Conservation (phyloP, 2,113 vertebrate species). For the Noturus placidus region DNA sequence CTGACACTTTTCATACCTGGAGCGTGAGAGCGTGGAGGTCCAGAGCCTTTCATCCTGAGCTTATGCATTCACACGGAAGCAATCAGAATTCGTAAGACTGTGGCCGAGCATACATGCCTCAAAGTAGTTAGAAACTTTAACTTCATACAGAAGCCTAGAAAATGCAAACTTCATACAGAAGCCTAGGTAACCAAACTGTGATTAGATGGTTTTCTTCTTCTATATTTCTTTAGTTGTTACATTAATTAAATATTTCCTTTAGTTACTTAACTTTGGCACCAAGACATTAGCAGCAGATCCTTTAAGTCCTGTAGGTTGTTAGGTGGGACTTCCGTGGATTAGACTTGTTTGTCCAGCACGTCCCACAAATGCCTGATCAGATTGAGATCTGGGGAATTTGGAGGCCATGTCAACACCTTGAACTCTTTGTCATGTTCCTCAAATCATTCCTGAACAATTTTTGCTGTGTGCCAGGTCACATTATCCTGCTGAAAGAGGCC, state of each 20-base stretch:
- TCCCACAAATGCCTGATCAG: too few relatives aligned
- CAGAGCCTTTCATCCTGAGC: constrained; percentile 1
- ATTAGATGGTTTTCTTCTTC: neutral
- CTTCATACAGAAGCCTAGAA: neutral
- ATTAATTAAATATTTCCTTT: neutral
- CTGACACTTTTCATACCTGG: neutral
- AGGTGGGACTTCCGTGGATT: too few relatives aligned
- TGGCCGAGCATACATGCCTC: neutral
- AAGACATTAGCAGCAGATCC: too few relatives aligned
- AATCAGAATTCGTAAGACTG: neutral
- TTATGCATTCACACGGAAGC: constrained; percentile 12
- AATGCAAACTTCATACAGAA: neutral
- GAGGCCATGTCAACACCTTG: too few relatives aligned
- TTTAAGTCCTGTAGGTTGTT: too few relatives aligned
- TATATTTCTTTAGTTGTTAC: neutral
- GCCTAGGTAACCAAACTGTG: too few relatives aligned
- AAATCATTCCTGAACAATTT: neutral
- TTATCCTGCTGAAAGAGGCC: too few relatives aligned
- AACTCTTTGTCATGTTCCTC: too few relatives aligned
- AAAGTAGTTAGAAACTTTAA: neutral
- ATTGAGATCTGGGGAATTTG: too few relatives aligned
- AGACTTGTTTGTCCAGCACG: too few relatives aligned
- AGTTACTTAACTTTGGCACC: neutral
- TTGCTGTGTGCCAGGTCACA: neutral
- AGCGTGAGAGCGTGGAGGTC: constrained; percentile 25